Evolutionary conservation across 2,888 invertebrate species (phyloP), one percentile per base, ranked within the genome.

Genomic region (Conistra vaccinii): DNA sequence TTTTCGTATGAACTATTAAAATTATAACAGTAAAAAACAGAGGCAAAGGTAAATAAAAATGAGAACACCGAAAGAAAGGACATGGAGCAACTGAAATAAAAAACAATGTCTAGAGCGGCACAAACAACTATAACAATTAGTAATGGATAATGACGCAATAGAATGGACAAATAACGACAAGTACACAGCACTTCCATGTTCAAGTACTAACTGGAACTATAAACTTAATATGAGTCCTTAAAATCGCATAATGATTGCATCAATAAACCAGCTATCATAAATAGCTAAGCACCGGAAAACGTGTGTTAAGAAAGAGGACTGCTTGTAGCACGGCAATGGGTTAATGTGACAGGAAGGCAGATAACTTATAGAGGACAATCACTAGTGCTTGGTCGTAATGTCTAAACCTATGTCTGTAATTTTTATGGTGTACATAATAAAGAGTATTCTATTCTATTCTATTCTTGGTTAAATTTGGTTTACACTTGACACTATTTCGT

Each of bases 201-300:
- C 9, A 53, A 45, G 35, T 45, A 32, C 29, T 53, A 72, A 65
- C 29, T 78, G 48, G 53, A 55, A 42, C 39, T 45, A 72, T 61
- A 53, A 80, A 65, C 14, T 48, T 53, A 60, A 32, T 32, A 48
- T 23, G 35, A 32, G 17, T 48, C 39, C 29, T 61, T 72, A 17
- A 60, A 53, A 32, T 39, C 58, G 65, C 48, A 26, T 65, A 61
- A 61, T 69, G 62, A 70, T 63, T 71, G 79, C 71, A 42, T 71
- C 32, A 42, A 63, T 57, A 42, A 57, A 42, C 48, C 20, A 20
- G 48, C 26, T 62, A 4, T 55, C 55, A 70, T 70, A 70, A 62
- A 76, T 57, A 48, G 55, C 53, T 78, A 48, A 42, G 62, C 17
- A 62, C 48, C 39, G 71, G 61, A 35, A 57, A 39, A 48, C 23